Base-by-base conservation (phyloP, 2,113 vertebrate genomes). In the Seriola rivoliana region DNA sequence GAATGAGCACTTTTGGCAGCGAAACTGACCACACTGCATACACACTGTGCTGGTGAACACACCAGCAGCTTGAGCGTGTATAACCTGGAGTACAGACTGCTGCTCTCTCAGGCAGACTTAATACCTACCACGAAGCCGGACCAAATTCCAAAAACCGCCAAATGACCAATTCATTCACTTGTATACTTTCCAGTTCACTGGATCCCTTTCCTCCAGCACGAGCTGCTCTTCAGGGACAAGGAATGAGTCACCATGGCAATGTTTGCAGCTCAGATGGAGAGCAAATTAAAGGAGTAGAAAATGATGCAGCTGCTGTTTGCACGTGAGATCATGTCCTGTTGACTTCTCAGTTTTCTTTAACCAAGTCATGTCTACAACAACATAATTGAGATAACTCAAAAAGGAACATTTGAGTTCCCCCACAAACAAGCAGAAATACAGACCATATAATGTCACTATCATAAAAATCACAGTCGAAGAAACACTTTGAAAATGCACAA, bases 191-290 rank as follows among this genome's bases (percentile, higher is more conserved):
- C 82, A 86, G 67, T 44, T 83, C 36, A 77, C 71, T 44, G 81
- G 52, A 81, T 74, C 69, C 40, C 23, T 64, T 62, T 34, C 4
- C 67, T 77, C 62, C 32, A 84, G 78, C 34, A 55, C 16, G 40
- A 72, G 55, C 65, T 66, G 29, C 44, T 80, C 63, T 50, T 69
- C 50, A 44, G 72, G 32, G 78, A 89, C 46, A 36, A 54, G 17
- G 11, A 83, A 73, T 84, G 81, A 82, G 76, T 81, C 67, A 84
- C n/a, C 59, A 48, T 46, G 50, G 46, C 42, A 75, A 79, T 48
- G 69, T 78, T 34, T 64, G 63, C 44, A 75, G 74, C 68, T 79
- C 38, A 74, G 64, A 60, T 67, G 32, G 55, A 71, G 40, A 34
- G n/a, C 48, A 73, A 81, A 89, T 63, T 67, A 50, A 74, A 75